Conservation (phyloP, 2,797 vertebrate genomes). For the Sebastes steindachneri region DNA sequence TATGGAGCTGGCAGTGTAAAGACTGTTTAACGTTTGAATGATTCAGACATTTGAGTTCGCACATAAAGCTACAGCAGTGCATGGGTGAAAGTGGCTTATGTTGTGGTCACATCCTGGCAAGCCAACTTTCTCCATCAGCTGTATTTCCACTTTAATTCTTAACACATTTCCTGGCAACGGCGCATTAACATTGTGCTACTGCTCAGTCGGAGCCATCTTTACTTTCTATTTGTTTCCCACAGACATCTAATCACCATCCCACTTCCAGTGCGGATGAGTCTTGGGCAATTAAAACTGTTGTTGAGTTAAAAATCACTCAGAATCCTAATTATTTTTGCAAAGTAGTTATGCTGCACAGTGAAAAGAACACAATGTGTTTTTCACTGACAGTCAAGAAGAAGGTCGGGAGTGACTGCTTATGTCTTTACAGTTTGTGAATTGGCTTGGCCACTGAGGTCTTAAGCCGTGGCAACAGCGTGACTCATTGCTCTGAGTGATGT, state of each 20-base stretch:
- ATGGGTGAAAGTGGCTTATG: background rate
- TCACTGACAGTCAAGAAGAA: background rate
- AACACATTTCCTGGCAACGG: conserved; percentile 2
- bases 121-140: background rate
- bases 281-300: background rate
- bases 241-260: background rate
- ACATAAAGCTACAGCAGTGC: background rate
- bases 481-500: too few species aligned
- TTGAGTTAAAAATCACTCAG: conserved; percentile 10
- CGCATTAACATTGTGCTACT: background rate
- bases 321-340: conserved; percentile 20
- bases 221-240: background rate
- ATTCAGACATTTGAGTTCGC: background rate
- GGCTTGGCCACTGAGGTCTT: background rate
- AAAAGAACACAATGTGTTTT: background rate
- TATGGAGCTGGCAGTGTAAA: background rate
- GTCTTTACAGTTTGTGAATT: background rate
- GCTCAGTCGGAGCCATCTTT: conserved; percentile 2
- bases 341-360: background rate
- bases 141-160: background rate
- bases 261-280: background rate
- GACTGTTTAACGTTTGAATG: background rate
- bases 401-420: background rate
- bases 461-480: too few species aligned
- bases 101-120: background rate